These are phyloP conservation scores for Drosophila lutescens DNA, from an alignment of 2,888 invertebrate species.

Conservation along the genomic window DNA sequence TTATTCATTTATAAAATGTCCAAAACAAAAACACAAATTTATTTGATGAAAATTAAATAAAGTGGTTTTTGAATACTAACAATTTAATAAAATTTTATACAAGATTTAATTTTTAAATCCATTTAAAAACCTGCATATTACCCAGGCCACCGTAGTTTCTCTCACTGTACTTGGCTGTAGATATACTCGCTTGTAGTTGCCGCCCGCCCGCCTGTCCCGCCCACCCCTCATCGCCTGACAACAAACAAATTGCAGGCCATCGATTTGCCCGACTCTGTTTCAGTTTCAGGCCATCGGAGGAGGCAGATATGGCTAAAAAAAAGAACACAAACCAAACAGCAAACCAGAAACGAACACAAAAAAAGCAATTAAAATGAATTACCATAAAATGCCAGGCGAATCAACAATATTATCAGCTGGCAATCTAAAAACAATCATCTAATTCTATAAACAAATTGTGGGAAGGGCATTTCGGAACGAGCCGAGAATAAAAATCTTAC, in stretches of 20 bases:
- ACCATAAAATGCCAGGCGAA: constrained; percentile 7
- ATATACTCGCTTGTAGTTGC: constrained; percentile 26
- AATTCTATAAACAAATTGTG: constrained; percentile 13
- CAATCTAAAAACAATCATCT: constrained; percentile 9
- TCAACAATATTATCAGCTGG: constrained; percentile 19
- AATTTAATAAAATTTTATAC: too few relatives aligned
- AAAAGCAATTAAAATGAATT: constrained; percentile 11
- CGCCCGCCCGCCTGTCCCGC: constrained; percentile 18
- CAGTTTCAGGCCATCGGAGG: constrained; percentile 14
- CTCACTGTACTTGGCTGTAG: constrained; percentile 25
- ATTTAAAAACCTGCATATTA: not conserved
- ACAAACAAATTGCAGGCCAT: constrained; percentile 51
- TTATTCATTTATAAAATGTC: too few relatives aligned
- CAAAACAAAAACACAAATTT: too few relatives aligned
- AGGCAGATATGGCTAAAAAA: not conserved
- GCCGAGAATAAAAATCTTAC: constrained; percentile 20
- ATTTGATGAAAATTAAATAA: too few relatives aligned
- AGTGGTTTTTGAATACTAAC: too few relatives aligned
- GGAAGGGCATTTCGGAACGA: constrained; percentile 48
- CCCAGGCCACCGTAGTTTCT: not conserved
- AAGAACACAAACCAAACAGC: not conserved
- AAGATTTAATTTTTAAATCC: too few relatives aligned
- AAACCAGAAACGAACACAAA: constrained; percentile 6
- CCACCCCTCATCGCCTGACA: constrained; percentile 39
- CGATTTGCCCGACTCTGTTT: constrained; percentile 50